Evolutionary conservation across 2,888 invertebrate species (phyloP).

Genomic region (Calameuta filiformis): DNA sequence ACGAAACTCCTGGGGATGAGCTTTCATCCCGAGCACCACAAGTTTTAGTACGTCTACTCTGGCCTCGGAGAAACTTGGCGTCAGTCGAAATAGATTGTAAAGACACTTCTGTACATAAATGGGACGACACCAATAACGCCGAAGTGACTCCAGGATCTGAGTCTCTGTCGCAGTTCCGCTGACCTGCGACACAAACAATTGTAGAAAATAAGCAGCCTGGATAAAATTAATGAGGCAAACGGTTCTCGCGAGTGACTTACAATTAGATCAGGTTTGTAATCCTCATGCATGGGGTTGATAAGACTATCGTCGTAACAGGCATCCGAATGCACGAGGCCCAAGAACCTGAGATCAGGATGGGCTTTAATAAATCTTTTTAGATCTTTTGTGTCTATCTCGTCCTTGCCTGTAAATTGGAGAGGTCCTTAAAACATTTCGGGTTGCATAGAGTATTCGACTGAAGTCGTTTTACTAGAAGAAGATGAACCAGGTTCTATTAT

Average conservation of each 20-base stretch:
- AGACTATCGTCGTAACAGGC: constrained; percentile 69
- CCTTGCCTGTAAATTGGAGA: constrained; percentile 63
- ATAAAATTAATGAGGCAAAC: too few relatives aligned
- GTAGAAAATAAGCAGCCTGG: neutral
- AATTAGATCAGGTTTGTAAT: constrained; percentile 64
- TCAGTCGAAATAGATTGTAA: constrained; percentile 72
- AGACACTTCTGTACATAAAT: constrained; percentile 76
- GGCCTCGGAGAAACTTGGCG: constrained; percentile 67
- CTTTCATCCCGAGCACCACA: constrained; percentile 68
- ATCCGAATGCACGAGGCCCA: constrained; percentile 70
- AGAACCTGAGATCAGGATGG: constrained; percentile 68
- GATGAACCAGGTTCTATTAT: constrained; percentile 2
- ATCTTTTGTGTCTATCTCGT: constrained; percentile 66
- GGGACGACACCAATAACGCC: constrained; percentile 70
- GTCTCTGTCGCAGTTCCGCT: constrained; percentile 71
- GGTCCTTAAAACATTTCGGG: neutral
- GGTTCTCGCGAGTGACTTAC: constrained; percentile 41
- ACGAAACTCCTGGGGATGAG: constrained; percentile 70
- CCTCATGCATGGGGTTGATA: constrained; percentile 62
- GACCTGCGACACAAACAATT: constrained; percentile 54
- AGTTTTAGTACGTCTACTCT: constrained; percentile 75
- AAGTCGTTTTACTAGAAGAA: neutral
- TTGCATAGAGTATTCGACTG: neutral
- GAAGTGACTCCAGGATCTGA: constrained; percentile 72
- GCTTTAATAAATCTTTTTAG: constrained; percentile 65